Evolutionary conservation across 2,888 invertebrate genomes (phyloP), one percentile per base, ranked within the genome.

Genomic region (Aquatica leii): DNA sequence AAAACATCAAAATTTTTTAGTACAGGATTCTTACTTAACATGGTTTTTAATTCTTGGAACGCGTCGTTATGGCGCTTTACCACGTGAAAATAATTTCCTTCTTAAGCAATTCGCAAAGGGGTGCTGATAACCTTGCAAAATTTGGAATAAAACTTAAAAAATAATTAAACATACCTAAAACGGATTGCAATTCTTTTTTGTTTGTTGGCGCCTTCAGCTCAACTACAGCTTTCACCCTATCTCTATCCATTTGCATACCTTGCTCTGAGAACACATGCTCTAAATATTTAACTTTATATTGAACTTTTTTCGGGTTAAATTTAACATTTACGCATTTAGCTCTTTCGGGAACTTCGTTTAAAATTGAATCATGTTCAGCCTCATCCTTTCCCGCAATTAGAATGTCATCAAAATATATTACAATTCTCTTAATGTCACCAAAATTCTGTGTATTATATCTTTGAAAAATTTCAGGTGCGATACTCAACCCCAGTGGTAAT

Each of bases 401-500:
- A n/a, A n/a, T n/a, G n/a, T n/a, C n/a, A n/a, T n/a, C n/a, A n/a
- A n/a, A n/a, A n/a, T 79, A 75, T 43, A 81, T 53, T 57, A 72
- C 9, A 50, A 79, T 69, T 62, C 76, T 46, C 51, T 50, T 21
- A 64, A 73, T 71, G 68, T 75, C 14, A 72, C 77, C 40, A 79
- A 77, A 75, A 73, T 75, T 14, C 65, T 78, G 20, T 68, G 70
- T 15, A 75, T 76, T 75, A 21, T 69, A 64, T 43, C 67, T 70
- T 58, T 78, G 76, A 66, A 78, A 78, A 17, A 72, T n/a, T 40
- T 76, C 76, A n/a, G 77, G 77, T 1, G 51, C 49, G 8, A 24
- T 15, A n/a, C 50, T 54, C 1, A 70, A 37, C 8, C 70, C 70
- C 60, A 68, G 67, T 20, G 68, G 67, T 20, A 65, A 14, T 34